phyloP scores from a whole-genome alignment of 2,888 invertebrate species.

The Unio pictorum region DNA sequence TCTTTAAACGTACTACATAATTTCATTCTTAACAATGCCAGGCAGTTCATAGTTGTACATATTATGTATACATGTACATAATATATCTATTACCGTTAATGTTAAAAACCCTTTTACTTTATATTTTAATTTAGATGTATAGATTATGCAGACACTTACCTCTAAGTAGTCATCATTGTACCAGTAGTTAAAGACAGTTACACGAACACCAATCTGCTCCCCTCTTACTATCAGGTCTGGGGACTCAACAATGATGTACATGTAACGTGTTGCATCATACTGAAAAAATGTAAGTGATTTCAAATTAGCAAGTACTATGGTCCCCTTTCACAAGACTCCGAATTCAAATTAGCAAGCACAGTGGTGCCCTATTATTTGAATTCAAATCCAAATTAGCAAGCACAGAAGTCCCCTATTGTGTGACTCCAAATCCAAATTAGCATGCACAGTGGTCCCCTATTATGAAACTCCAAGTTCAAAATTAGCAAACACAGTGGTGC shows the following conservation, averaged over 20 bases:
- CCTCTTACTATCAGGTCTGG: constrained; percentile 87
- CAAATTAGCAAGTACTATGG: neutral
- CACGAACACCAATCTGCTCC: constrained; percentile 93
- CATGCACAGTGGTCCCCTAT: neutral
- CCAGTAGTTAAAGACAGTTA: constrained; percentile 96
- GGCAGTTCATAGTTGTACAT: neutral
- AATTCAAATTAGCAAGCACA: too few relatives aligned
- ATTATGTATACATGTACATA: neutral
- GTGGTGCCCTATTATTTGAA: too few relatives aligned
- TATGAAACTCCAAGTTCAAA: neutral
- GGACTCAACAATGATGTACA: constrained; percentile 96
- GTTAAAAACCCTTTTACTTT: neutral
- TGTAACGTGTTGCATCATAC: constrained; percentile 91
- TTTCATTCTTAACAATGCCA: too few relatives aligned
- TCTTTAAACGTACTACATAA: too few relatives aligned
- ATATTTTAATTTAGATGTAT: neutral
- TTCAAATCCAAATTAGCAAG: neutral
- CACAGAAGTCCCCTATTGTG: too few relatives aligned
- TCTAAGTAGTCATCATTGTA: constrained; percentile 72
- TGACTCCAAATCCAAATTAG: neutral
- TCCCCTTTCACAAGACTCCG: too few relatives aligned
- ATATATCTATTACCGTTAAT: neutral
- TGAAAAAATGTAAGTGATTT: constrained; percentile 65
- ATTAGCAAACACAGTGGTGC: neutral
- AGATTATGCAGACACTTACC: constrained; percentile 42